Evolutionary conservation across 2,888 invertebrate genomes (phyloP).

Genomic region (Phengaris arion): DNA sequence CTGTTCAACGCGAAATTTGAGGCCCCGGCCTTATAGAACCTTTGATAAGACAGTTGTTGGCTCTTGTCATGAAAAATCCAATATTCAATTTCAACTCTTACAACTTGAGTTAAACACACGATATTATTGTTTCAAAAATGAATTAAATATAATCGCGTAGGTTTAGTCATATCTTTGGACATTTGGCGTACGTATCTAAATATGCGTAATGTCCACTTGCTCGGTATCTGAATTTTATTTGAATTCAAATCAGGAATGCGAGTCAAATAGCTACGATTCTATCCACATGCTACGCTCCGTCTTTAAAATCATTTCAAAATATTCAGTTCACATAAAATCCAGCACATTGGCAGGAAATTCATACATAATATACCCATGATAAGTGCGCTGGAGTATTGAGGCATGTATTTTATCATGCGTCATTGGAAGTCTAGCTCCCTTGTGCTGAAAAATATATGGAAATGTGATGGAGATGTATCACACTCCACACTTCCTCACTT

Average conservation of each 20-base stretch:
- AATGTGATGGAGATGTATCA: conserved; percentile 73
- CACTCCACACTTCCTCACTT: conserved; percentile 54
- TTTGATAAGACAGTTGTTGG: too few species aligned
- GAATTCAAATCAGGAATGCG: neutral
- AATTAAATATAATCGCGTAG: too few species aligned
- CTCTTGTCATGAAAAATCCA: too few species aligned
- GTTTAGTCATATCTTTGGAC: neutral
- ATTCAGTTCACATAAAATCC: conserved; percentile 23
- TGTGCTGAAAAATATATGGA: conserved; percentile 65
- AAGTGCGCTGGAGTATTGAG: conserved; percentile 39
- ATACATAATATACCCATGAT: conserved; percentile 33
- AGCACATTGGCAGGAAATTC: conserved; percentile 22
- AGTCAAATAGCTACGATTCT: neutral
- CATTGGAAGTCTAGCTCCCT: conserved; percentile 55
- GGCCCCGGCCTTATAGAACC: too few species aligned
- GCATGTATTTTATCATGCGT: conserved; percentile 58
- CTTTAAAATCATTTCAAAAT: conserved; percentile 23
- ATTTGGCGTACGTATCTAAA: neutral
- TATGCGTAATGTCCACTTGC: neutral
- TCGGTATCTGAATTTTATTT: neutral
- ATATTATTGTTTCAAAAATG: too few species aligned
- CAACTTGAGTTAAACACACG: too few species aligned
- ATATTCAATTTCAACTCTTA: too few species aligned
- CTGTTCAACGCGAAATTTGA: too few species aligned
- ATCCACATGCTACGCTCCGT: neutral